Percentiles rank a stretch among this genome's conserved stretches.
phyloP scores from a whole-genome alignment of 2,797 vertebrate genomes.

The Arnoldichthys spilopterus region DNA sequence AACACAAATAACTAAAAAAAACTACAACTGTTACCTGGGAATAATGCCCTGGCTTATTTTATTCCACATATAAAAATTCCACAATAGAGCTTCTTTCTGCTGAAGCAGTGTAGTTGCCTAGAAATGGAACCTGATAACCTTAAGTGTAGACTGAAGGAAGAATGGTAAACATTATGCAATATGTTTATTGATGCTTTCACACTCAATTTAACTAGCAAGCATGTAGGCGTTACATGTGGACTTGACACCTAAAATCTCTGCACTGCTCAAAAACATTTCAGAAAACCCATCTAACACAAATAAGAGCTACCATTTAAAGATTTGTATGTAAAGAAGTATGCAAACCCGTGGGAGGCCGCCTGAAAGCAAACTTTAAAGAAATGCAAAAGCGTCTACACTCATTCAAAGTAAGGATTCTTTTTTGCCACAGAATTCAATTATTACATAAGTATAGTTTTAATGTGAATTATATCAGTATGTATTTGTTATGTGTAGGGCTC shows the following conservation, averaged over 20 bases:
- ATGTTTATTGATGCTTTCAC: neutral
- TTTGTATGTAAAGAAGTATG: neutral
- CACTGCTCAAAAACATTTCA: neutral
- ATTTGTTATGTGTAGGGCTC: neutral
- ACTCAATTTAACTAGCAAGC: neutral
- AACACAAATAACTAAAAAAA: too few species aligned
- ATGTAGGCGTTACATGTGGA: neutral
- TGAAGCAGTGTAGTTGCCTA: neutral
- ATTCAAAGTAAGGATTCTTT: neutral
- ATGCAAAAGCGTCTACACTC: neutral
- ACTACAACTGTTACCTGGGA: too few species aligned
- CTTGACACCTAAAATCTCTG: neutral
- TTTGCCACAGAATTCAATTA: neutral
- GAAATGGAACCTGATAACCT: neutral
- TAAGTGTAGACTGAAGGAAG: neutral
- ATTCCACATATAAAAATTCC: too few species aligned
- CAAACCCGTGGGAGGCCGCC: neutral
- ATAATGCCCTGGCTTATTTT: too few species aligned
- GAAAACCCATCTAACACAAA: neutral
- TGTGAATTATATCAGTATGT: neutral
- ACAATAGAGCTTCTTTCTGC: too few species aligned
- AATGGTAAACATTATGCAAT: conserved; percentile 4
- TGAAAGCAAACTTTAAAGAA: neutral
- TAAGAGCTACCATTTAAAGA: neutral
- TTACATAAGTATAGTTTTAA: neutral